These are phyloP conservation scores for Campylorhamphus procurvoides DNA, from an alignment of 2,113 vertebrate genomes.

Conservation along the genomic window DNA sequence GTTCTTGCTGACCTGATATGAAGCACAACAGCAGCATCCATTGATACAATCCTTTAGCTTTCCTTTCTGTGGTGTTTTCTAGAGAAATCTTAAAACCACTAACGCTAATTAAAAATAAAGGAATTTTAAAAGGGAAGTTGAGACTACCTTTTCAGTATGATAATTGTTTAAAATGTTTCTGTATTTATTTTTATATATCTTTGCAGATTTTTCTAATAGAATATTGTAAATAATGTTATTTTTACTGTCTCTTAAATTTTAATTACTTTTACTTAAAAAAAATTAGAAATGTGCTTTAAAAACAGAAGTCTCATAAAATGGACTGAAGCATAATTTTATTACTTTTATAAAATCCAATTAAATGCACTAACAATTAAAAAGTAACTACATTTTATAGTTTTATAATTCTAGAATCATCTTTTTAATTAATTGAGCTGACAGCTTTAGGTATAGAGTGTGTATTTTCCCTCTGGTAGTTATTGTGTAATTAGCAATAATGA, in stretches of 20 bases:
- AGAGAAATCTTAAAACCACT: not conserved
- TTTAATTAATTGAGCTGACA: constrained; percentile 90
- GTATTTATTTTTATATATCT: constrained; percentile 36
- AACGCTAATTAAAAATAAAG: not conserved
- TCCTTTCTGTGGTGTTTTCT: not conserved
- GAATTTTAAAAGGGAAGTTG: not conserved
- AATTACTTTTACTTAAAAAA: constrained; percentile 44
- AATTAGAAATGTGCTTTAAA: constrained; percentile 45
- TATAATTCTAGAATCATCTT: constrained; percentile 84
- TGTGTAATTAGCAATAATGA: constrained; percentile 85
- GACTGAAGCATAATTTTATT: constrained; percentile 41
- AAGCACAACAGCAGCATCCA: not conserved
- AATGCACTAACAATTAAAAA: constrained; percentile 53
- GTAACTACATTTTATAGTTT: constrained; percentile 83
- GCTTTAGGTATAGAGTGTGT: constrained; percentile 82
- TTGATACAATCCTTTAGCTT: not conserved
- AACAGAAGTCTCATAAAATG: constrained; percentile 59
- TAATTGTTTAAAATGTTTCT: not conserved
- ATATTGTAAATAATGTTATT: constrained; percentile 53
- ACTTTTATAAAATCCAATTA: constrained; percentile 57
- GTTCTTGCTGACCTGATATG: not conserved
- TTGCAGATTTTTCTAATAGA: constrained; percentile 22
- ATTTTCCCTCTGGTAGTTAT: constrained; percentile 85
- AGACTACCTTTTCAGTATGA: not conserved
- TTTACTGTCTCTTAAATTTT: constrained; percentile 30